These are phyloP conservation scores for Acyrthosiphon pisum DNA, from an alignment of 1,140 invertebrate species.

Conservation along the genomic window DNA sequence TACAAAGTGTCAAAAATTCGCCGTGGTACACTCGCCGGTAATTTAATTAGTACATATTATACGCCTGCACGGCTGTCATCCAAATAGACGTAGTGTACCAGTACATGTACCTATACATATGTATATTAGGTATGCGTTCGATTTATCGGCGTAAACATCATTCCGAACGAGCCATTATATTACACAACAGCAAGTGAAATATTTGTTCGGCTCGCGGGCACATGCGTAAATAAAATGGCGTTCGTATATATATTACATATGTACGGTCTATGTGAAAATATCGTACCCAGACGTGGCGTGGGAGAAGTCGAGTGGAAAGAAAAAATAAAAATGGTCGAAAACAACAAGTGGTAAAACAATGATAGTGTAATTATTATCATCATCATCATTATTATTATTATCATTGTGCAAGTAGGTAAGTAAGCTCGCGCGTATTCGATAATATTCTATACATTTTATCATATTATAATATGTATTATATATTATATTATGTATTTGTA, in stretches of 20 bases:
- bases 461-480: no score
- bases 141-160: neutral
- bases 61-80: neutral
- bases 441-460: neutral
- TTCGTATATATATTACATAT: neutral
- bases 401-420: neutral
- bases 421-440: neutral
- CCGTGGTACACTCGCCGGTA: neutral
- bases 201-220: constrained; percentile 12
- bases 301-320: constrained; percentile 3
- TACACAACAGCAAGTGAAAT: neutral
- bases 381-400: neutral
- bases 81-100: neutral
- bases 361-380: neutral
- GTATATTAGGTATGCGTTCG: neutral
- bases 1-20: neutral
- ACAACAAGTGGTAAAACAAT: constrained; percentile 22
- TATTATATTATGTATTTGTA: neutral
- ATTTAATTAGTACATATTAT: neutral
- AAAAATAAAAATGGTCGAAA: constrained; percentile 32
- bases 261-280: neutral
- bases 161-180: neutral
- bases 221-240: constrained; percentile 37
- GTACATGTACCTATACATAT: neutral
- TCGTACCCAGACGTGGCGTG: neutral